Evolutionary conservation across 2,888 invertebrate species (phyloP).

Genomic region (Catocala fraxini): DNA sequence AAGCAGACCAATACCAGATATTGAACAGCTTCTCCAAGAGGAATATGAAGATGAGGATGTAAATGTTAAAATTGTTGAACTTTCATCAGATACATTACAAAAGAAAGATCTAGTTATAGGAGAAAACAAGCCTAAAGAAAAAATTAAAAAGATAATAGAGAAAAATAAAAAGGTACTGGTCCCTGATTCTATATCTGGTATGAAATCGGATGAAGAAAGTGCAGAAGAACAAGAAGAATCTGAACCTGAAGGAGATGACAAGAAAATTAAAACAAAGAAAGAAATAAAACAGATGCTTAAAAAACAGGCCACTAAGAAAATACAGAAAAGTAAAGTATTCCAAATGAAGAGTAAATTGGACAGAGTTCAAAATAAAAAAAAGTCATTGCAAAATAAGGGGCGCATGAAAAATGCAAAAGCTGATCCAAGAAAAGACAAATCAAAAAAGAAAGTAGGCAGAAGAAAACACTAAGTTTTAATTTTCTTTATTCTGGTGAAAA

Average conservation of each 20-base stretch:
- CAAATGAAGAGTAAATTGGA: constrained; percentile 92
- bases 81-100: constrained; percentile 91
- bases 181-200: constrained; percentile 68
- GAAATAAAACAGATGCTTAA: constrained; percentile 91
- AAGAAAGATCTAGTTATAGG: constrained; percentile 92
- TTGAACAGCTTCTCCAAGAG: constrained; percentile 90
- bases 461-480: constrained; percentile 67
- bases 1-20: constrained; percentile 90
- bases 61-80: constrained; percentile 92
- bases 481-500: constrained; percentile 27
- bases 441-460: constrained; percentile 74
- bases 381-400: constrained; percentile 81
- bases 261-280: constrained; percentile 86
- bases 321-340: constrained; percentile 93
- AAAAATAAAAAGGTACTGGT: constrained; percentile 56
- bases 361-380: constrained; percentile 90
- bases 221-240: constrained; percentile 62
- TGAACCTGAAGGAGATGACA: constrained; percentile 64
- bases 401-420: constrained; percentile 56
- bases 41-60: constrained; percentile 93
- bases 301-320: constrained; percentile 90
- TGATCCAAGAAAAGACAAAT: constrained; percentile 72
- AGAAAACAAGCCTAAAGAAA: constrained; percentile 86
- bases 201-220: constrained; percentile 72
- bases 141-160: constrained; percentile 44